Evolutionary conservation across 2,797 vertebrate species (phyloP).

Genomic region (Rhinophrynus dorsalis): DNA sequence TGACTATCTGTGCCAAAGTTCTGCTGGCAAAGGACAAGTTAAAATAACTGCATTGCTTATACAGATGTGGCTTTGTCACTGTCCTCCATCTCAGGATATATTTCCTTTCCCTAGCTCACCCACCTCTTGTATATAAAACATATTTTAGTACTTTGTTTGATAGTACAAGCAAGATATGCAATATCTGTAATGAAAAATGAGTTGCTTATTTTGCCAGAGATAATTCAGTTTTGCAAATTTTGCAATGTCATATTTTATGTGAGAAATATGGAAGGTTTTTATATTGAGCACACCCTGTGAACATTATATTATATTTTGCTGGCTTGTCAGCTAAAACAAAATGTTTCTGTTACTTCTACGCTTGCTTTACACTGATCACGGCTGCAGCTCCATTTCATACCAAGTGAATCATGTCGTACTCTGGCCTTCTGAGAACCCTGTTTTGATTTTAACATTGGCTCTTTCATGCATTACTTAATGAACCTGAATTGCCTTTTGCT

Average conservation of each 20-base stretch:
- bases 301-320: constrained; percentile 20
- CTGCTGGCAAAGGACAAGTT: constrained; percentile 22
- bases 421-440: not conserved
- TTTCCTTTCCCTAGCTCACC: not conserved
- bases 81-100: not conserved
- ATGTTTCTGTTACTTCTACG: constrained; percentile 8
- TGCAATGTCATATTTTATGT: constrained; percentile 19
- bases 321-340: constrained; percentile 19
- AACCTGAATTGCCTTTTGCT: constrained; percentile 27
- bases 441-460: constrained; percentile 31
- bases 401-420: constrained; percentile 23
- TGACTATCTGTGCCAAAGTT: constrained; percentile 4
- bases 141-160: not conserved
- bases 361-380: constrained; percentile 4
- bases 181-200: not conserved
- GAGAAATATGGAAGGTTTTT: not conserved
- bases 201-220: not conserved
- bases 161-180: not conserved
- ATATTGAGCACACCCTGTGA: not conserved
- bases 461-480: constrained; percentile 18
- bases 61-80: not conserved
- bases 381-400: constrained; percentile 1
- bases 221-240: constrained; percentile 4
- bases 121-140: constrained; percentile 2
- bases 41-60: constrained; percentile 13